A percentile compares a stretch with the other conserved stretches of the same genome.
Conservation (phyloP, 2,113 vertebrate genomes). For the Amphiprion ocellaris region DNA sequence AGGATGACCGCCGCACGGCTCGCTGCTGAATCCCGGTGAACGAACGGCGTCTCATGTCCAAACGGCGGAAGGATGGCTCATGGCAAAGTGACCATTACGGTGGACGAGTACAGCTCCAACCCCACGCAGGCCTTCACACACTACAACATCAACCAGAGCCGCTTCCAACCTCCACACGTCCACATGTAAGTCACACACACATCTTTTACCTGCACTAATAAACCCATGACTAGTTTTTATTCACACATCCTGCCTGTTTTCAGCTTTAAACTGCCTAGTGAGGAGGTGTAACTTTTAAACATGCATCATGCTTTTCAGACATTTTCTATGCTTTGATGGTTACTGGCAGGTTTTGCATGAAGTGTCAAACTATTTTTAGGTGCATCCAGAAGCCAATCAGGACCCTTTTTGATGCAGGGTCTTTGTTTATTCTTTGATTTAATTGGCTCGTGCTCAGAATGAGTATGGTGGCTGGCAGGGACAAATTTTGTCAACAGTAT, state of each 20-base stretch:
- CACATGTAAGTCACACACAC: constrained; percentile 91
- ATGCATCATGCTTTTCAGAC: neutral
- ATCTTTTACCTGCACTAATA: too few relatives aligned
- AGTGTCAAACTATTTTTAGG: neutral
- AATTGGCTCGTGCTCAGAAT: constrained; percentile 37
- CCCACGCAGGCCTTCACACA: constrained; percentile 98
- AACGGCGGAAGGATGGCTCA: constrained; percentile 96
- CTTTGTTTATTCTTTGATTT: constrained; percentile 45
- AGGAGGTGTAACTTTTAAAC: neutral
- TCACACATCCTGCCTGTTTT: neutral
- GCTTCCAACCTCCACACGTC: constrained; percentile 98
- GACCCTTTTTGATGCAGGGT: constrained; percentile 31
- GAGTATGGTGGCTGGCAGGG: constrained; percentile 14
- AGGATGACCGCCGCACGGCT: constrained; percentile 88
- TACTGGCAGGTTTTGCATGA: neutral
- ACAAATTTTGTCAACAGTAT: constrained; percentile 15
- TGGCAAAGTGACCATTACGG: constrained; percentile 96
- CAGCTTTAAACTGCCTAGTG: too few relatives aligned
- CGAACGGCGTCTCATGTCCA: constrained; percentile 91
- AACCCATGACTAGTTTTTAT: too few relatives aligned
- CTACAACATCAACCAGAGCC: constrained; percentile 99
- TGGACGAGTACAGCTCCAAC: constrained; percentile 99
- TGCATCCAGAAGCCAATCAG: constrained; percentile 36
- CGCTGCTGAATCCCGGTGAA: constrained; percentile 90
- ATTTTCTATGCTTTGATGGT: neutral